Evolutionary conservation across 2,113 vertebrate species (phyloP).

Genomic region (Cryptotis parvus): DNA sequence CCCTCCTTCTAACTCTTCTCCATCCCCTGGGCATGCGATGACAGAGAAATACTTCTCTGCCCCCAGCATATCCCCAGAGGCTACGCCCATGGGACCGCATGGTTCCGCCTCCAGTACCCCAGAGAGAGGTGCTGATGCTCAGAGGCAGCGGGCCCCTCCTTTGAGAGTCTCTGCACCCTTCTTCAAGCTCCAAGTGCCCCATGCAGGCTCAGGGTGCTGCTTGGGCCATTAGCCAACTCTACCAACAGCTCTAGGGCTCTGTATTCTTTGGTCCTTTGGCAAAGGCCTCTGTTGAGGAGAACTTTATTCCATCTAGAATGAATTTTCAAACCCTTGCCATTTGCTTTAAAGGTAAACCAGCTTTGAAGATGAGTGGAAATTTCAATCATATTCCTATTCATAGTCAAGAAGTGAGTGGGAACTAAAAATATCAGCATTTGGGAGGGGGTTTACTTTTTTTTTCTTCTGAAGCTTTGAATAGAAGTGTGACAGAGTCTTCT

Average conservation of each 20-base stretch:
- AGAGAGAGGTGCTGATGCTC: not conserved
- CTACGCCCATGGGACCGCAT: slow-evolving; percentile 14
- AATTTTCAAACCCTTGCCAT: slow-evolving; percentile 73
- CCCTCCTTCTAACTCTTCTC: not conserved
- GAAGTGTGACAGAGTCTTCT: slow-evolving; percentile 37
- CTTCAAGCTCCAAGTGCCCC: not conserved
- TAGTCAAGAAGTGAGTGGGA: slow-evolving; percentile 42
- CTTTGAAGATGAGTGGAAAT: slow-evolving; percentile 75
- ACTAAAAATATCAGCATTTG: slow-evolving; percentile 71
- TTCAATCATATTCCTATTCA: slow-evolving; percentile 72
- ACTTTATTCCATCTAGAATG: slow-evolving; percentile 28
- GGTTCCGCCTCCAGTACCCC: not conserved
- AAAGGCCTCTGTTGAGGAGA: slow-evolving; percentile 23
- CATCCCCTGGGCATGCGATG: slow-evolving; percentile 19
- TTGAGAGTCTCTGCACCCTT: not conserved
- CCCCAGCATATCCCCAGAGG: not conserved
- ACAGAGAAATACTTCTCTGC: slow-evolving; percentile 6
- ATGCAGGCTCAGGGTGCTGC: not conserved
- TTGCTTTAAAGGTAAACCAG: slow-evolving; percentile 74
- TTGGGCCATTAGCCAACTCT: not conserved
- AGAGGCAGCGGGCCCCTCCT: not conserved
- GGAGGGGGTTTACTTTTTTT: not conserved
- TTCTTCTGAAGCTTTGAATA: slow-evolving; percentile 34
- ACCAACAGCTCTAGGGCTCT: slow-evolving; percentile 13
- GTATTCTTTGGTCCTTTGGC: not conserved